Base-by-base conservation (phyloP, 1,140 invertebrate species). In the Lasioglossum baleicum region DNA sequence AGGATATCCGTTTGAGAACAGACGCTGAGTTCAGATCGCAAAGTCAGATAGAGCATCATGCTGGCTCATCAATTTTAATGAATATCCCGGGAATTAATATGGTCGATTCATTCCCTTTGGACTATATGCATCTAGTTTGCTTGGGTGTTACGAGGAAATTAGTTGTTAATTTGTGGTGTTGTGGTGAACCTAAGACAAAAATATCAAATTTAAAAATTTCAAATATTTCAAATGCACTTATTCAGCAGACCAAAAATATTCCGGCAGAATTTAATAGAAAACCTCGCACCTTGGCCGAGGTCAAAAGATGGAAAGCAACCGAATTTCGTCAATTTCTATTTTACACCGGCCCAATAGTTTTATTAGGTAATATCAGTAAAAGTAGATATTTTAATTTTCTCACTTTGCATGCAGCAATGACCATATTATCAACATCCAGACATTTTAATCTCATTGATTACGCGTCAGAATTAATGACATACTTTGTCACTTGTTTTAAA, bases 401-500 rank as follows among this genome's bases (percentile, higher is more conserved):
- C 4, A n/a, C 61, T 5, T 51, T 74, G 35, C 72, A 74, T n/a
- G 44, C 17, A 63, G 61, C 8, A 13, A 31, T 26, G 17, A 22
- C n/a, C 11, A 63, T 63, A 11, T 63, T 63, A 35, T 13, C 26
- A 63, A 63, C 31, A 35, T 7, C 61, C 1, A 63, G 61, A 15
- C 6, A 63, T 35, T 63, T 63, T 4, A n/a, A 35, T 6, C 17
- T 15, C 17, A 63, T 63, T 15, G 61, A 63, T 63, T 31, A 63
- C 26, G 26, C 26, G 10, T 35, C 61, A 35, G 4, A 35, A 35
- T 35, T 63, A 6, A 35, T 63, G 5, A 0, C 35, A 63, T 53
- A 74, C 1, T 88, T 89, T 82, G 73, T 87, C 65, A 56, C 60
- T 42, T 35, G 66, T 35, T 82, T 35, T 63, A 63, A 35, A 63